Evolutionary conservation across 2,113 vertebrate genomes (phyloP).

Genomic region (Gopherus flavomarginatus): DNA sequence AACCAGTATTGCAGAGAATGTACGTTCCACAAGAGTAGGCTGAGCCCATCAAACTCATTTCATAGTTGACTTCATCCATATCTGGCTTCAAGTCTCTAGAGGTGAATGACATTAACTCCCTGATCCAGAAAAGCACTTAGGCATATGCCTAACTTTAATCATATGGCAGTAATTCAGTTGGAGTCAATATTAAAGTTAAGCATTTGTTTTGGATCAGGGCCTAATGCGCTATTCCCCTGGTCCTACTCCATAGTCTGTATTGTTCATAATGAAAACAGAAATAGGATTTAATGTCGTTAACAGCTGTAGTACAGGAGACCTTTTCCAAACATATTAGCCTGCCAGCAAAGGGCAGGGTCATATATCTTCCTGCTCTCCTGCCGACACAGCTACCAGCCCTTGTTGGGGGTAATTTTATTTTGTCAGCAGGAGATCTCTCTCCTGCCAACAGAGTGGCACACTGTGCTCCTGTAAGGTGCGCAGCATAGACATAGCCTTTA

Average conservation of each 20-base stretch:
- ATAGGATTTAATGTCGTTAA: neutral
- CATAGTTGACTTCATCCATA: neutral
- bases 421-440: no score
- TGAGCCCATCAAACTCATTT: neutral
- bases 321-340: neutral
- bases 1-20: neutral
- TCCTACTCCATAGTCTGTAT: neutral
- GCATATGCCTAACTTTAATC: neutral
- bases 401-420: no score
- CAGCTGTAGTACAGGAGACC: neutral
- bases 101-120: neutral
- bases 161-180: neutral
- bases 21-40: neutral
- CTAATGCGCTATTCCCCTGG: neutral
- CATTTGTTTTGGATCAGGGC: neutral
- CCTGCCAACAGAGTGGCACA: no score
- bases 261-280: neutral
- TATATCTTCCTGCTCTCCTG: neutral
- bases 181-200: neutral
- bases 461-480: no score
- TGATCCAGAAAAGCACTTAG: neutral
- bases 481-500: neutral
- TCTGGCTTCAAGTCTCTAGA: neutral
- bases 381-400: no score
- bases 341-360: rapidly evolving